phyloP scores from a whole-genome alignment of 1,140 invertebrate species.

The Daktulosphaira vitifoliae region DNA sequence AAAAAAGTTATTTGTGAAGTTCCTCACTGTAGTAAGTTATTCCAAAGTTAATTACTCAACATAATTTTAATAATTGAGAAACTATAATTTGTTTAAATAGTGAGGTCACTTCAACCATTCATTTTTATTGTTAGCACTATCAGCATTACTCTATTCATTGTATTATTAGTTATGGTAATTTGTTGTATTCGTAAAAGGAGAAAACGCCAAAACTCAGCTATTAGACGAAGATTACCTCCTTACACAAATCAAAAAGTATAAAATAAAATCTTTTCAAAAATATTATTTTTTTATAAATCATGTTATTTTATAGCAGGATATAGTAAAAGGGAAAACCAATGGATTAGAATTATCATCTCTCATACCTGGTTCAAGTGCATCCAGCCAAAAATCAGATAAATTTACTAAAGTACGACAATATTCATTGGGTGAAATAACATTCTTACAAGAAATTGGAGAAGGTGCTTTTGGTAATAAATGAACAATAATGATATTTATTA shows the following conservation, averaged over 20 bases:
- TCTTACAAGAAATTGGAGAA: conserved; percentile 90
- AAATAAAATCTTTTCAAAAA: too few relatives aligned
- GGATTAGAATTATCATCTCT: conserved; percentile 46
- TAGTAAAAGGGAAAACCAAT: conserved; percentile 38
- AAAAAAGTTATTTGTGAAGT: conserved; percentile 72
- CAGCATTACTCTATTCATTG: conserved; percentile 16
- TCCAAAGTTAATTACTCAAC: background rate
- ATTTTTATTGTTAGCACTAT: conserved; percentile 21
- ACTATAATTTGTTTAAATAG: background rate
- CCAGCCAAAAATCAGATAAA: conserved; percentile 40
- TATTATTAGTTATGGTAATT: conserved; percentile 17
- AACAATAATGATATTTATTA: background rate
- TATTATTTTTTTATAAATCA: too few relatives aligned
- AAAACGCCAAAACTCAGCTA: conserved; percentile 20
- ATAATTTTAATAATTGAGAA: background rate
- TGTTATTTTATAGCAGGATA: conserved; percentile 22
- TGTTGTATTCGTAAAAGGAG: conserved; percentile 10
- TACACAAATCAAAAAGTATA: conserved; percentile 27
- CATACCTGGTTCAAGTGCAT: conserved; percentile 39
- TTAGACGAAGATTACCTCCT: conserved; percentile 11
- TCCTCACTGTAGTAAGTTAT: conserved; percentile 63
- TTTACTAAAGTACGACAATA: conserved; percentile 49
- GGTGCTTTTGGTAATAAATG: conserved; percentile 76
- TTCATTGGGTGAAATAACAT: conserved; percentile 62
- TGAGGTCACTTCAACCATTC: conserved; percentile 13